Percentiles rank a stretch among this genome's conserved stretches.
Evolutionary conservation across 2,797 vertebrate genomes (phyloP).

Genomic region (Diglossa cyanea): DNA sequence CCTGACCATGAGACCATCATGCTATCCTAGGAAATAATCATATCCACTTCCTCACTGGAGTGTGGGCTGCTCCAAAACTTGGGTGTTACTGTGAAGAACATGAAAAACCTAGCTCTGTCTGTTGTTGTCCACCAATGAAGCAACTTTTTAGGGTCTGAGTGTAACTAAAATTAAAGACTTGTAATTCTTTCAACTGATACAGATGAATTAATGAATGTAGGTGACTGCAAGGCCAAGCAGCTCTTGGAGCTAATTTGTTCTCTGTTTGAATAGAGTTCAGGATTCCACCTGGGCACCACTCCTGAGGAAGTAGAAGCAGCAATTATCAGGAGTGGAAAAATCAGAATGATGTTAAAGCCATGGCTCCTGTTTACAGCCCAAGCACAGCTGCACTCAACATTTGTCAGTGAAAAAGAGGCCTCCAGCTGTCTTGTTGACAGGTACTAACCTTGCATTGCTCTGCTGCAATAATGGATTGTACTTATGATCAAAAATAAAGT

Average conservation of each 20-base stretch:
- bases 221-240: background rate
- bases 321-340: slow-evolving; percentile 24
- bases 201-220: background rate
- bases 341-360: background rate
- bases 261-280: background rate
- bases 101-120: background rate
- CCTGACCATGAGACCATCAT: background rate
- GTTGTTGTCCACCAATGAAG: background rate
- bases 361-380: slow-evolving; percentile 3
- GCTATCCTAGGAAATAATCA: background rate
- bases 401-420: slow-evolving; percentile 26
- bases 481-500: background rate
- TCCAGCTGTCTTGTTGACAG: slow-evolving; percentile 52
- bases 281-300: background rate
- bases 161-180: background rate
- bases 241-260: background rate
- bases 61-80: background rate
- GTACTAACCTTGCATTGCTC: slow-evolving; percentile 2
- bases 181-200: background rate
- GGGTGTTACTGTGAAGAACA: fast-evolving
- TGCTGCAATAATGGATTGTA: background rate
- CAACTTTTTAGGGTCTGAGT: background rate
- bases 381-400: slow-evolving; percentile 50
- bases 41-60: background rate
- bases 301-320: background rate